Percentiles rank a stretch among this genome's conserved stretches.
Evolutionary conservation across 2,113 vertebrate genomes (phyloP).

Genomic region (Coptodon rendalli): DNA sequence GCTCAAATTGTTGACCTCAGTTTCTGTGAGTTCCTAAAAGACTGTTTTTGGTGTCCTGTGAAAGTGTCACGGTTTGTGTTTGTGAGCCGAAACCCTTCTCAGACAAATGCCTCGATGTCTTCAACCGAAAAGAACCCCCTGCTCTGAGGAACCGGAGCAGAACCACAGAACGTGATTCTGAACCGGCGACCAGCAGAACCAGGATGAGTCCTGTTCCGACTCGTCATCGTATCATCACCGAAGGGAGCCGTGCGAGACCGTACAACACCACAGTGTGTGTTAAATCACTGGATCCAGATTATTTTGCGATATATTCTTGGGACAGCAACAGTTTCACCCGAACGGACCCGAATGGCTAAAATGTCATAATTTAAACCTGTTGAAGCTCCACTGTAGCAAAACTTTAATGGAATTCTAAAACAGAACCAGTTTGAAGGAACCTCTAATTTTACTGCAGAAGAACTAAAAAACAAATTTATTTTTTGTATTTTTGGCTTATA

Average conservation of each 20-base stretch:
- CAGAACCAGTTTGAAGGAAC: background rate
- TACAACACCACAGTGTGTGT: rapidly evolving
- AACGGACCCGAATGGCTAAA: rapidly evolving
- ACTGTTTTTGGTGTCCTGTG: background rate
- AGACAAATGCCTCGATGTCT: conserved; percentile 86
- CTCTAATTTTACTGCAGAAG: background rate
- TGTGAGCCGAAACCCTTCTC: conserved; percentile 69
- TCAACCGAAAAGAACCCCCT: conserved; percentile 51
- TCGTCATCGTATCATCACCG: conserved; percentile 82
- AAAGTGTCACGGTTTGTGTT: rapidly evolving
- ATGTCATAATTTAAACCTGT: rapidly evolving
- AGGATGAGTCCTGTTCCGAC: conserved; percentile 67
- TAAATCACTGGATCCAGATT: background rate
- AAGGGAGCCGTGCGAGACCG: conserved; percentile 50
- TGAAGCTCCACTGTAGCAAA: background rate
- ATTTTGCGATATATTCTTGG: background rate
- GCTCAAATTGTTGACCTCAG: background rate
- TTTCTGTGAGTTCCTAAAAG: rapidly evolving
- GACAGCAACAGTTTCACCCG: rapidly evolving
- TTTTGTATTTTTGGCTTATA: background rate
- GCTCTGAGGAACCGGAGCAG: conserved; percentile 32
- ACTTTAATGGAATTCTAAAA: background rate
- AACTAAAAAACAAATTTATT: rapidly evolving
- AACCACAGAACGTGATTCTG: conserved; percentile 67
- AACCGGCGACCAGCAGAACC: conserved; percentile 1